Base-by-base conservation (phyloP, 2,888 invertebrate species). In the Lottia gigantea region DNA sequence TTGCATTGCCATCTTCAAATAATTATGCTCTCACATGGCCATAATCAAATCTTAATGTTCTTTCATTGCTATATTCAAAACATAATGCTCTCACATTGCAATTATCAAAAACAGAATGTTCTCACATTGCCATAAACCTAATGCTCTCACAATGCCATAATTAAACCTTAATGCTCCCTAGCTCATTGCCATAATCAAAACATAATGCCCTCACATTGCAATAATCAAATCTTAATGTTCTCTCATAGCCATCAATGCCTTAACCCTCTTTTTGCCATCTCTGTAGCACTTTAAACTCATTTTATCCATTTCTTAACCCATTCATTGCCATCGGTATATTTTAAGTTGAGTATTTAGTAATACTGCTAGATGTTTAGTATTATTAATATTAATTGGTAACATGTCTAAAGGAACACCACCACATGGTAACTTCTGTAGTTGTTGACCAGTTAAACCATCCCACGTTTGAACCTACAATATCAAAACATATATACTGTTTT, bases 331-430 rank as follows among this genome's bases (percentile, higher is more conserved):
- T 47, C 79, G 79, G 68, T 79, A 78, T 15, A 84, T 71, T 68
- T 79, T 78, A n/a, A 84, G 73, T 19, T 74, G 74, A 75, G 83
- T 86, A 16, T 85, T 86, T 6, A 84, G 83, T 15, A 87, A 74
- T 3, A 83, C 78, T 15, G 80, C 80, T 4, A 87, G 75, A 71
- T 77, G 85, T 25, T 76, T 71, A 0, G 72, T 61, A 25, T 82
- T 77, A 68, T 85, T 85, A 45, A 80, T 69, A 8, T 66, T 67
- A 31, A 85, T 73, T 19, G 80, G 66, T 73, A 80, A 80, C 19
- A 84, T 74, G 68, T 87, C 86, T 40, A 86, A 76, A 12, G 83
- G 80, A 23, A 80, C 71, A 2, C 82, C 82, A 40, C 77, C 80
- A 25, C 75, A 72, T 0, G 77, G 62, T 45, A 86, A 67, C 46